Evolutionary conservation across 2,797 vertebrate species (phyloP), one percentile per base, ranked within the genome.

Genomic region (Petrocephalus sullivani): DNA sequence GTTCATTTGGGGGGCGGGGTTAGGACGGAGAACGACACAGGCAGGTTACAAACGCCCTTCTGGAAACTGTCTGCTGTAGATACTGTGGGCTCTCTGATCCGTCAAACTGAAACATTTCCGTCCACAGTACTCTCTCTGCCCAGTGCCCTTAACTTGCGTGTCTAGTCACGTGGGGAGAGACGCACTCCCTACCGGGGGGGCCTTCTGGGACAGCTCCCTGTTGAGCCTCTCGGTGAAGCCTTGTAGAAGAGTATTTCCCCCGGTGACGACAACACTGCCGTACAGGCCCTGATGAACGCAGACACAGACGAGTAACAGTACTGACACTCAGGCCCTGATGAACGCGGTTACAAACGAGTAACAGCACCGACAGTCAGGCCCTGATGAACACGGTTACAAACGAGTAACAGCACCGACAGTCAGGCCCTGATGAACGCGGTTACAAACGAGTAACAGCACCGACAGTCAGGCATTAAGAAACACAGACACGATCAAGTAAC

Each of bases 221-320:
- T 95, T 96, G 51, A 96, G 94, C 53, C 95, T 91, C 90, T 96
- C 95, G 0, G 95, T 96, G 92, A 96, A 96, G 46, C 95, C 95
- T 90, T 95, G 95, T 9, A 96, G 94, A 53, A 96, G 91, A 0
- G 95, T 95, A 90, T 95, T 95, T 9, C 95, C 95, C 0, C 95
- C 95, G 0, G 95, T 95, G 90, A 95, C 94, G 0, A 96, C 95
- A 89, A 96, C 95, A 2, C 95, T 95, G 87, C 95, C 95, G 0
- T 95, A 95, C 0, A 95, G 91, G 3, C 95, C 95, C 95, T 95
- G 91, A 87, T 37, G 57, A 67, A 53, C 41, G 67, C 60, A 87
- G 23, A 41, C 23, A 37, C 3, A 58, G 28, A 2, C 0, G 54
- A 37, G 9, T 54, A 33, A 86, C 14, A 3, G 46, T 53, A n/a